A percentile compares a stretch with the other conserved stretches of the same genome.
Evolutionary conservation across 2,888 invertebrate genomes (phyloP).

Genomic region (Cetonia aurata): DNA sequence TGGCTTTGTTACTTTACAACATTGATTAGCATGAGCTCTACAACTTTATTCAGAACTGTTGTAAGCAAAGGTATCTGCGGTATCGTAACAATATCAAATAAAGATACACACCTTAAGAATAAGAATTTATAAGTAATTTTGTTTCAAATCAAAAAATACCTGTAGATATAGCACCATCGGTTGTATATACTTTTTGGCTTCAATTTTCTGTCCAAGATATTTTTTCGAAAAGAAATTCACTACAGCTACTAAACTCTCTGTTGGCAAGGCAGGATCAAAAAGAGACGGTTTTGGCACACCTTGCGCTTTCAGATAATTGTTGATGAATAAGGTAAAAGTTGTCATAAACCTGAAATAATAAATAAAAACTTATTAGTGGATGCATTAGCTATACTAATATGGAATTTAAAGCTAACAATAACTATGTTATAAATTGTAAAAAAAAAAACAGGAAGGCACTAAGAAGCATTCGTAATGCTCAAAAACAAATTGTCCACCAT

Average conservation of each 20-base stretch:
- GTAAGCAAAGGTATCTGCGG: too few species aligned
- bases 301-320: conserved; percentile 81
- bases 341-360: conserved; percentile 73
- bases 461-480: too few species aligned
- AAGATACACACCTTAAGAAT: too few species aligned
- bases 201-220: conserved; percentile 78
- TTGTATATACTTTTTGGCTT: conserved; percentile 80
- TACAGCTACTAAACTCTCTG: conserved; percentile 78
- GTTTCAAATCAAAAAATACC: conserved; percentile 65
- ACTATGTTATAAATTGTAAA: too few species aligned
- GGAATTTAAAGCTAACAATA: neutral
- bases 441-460: too few species aligned
- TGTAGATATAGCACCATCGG: conserved; percentile 80
- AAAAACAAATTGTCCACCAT: neutral
- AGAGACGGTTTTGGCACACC: conserved; percentile 79
- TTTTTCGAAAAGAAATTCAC: conserved; percentile 77
- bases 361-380: neutral
- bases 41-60: too few species aligned
- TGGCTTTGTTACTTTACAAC: too few species aligned
- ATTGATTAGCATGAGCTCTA: too few species aligned
- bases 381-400: neutral
- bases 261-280: conserved; percentile 77
- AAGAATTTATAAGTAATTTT: too few species aligned
- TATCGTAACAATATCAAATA: too few species aligned
- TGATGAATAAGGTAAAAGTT: conserved; percentile 78